A percentile compares a stretch with the other conserved stretches of the same genome.
phyloP scores from a whole-genome alignment of 2,797 vertebrate species.

The Triplophysa yarkandensis region DNA sequence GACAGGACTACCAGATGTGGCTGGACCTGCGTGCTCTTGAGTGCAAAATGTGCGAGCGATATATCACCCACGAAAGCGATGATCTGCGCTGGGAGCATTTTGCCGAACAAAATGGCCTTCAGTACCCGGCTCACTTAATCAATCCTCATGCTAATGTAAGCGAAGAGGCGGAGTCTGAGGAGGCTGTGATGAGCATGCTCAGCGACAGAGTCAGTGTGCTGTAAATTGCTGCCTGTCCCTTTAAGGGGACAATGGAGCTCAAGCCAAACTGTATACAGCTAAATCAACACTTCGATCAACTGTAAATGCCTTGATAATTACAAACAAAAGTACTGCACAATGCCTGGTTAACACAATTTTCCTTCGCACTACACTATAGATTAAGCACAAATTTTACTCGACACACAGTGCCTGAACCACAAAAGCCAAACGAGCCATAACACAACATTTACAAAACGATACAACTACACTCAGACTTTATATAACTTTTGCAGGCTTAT shows the following conservation, averaged over 20 bases:
- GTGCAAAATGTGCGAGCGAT: constrained; percentile 88
- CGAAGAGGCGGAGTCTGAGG: constrained; percentile 75
- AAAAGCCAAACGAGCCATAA: constrained; percentile 36
- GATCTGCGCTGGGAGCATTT: constrained; percentile 91
- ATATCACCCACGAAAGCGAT: constrained; percentile 96
- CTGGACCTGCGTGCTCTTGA: constrained; percentile 92
- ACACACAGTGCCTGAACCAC: constrained; percentile 49
- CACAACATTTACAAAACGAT: no score
- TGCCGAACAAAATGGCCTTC: constrained; percentile 85
- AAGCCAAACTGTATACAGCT: constrained; percentile 30
- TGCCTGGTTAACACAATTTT: constrained; percentile 27
- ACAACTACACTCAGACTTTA: constrained; percentile 23
- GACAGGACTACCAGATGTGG: constrained; percentile 97
- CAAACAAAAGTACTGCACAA: constrained; percentile 36
- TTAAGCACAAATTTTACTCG: constrained; percentile 21
- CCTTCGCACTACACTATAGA: constrained; percentile 24
- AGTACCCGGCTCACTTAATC: constrained; percentile 83
- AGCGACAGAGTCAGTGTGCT: constrained; percentile 96
- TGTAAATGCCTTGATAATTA: constrained; percentile 21
- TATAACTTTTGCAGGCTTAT: not conserved
- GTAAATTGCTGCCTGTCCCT: constrained; percentile 73
- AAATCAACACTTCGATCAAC: constrained; percentile 26
- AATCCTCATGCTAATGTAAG: constrained; percentile 67
- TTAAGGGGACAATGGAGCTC: constrained; percentile 66
- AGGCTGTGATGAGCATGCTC: constrained; percentile 88